phyloP scores from a whole-genome alignment of 64 coral and sea anemone genomes.

The Actinia equina region DNA sequence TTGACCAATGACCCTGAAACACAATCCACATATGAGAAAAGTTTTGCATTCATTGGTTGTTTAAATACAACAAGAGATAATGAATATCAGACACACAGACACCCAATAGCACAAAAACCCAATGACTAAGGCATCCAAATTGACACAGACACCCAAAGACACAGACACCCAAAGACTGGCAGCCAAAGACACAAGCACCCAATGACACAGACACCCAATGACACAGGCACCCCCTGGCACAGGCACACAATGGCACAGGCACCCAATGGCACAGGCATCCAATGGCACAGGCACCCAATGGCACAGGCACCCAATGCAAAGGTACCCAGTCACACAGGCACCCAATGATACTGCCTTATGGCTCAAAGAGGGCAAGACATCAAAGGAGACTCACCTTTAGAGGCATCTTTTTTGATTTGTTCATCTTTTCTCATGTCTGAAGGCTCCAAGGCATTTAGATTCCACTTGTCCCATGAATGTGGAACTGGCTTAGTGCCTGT shows the following conservation, averaged over 20 bases:
- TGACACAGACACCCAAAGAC: background rate
- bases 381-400: constrained; percentile 65
- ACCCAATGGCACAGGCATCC: no score
- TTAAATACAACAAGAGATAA: background rate
- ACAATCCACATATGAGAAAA: background rate
- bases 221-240: no score
- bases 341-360: no score
- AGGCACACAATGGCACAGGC: no score
- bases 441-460: constrained; percentile 69
- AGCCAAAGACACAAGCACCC: no score
- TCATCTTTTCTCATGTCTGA: constrained; percentile 91
- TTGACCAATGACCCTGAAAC: constrained; percentile 65
- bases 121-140: no score
- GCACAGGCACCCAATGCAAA: no score
- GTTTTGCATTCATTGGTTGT: background rate
- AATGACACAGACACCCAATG: background rate
- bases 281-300: no score
- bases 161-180: background rate
- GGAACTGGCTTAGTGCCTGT: constrained; percentile 81
- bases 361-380: background rate
- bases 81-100: background rate
- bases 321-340: no score
- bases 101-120: background rate
- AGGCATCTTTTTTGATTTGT: constrained; percentile 92
- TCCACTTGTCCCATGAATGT: constrained; percentile 85